Evolutionary conservation across 2,113 vertebrate species (phyloP).

Genomic region (Microtus montanus): DNA sequence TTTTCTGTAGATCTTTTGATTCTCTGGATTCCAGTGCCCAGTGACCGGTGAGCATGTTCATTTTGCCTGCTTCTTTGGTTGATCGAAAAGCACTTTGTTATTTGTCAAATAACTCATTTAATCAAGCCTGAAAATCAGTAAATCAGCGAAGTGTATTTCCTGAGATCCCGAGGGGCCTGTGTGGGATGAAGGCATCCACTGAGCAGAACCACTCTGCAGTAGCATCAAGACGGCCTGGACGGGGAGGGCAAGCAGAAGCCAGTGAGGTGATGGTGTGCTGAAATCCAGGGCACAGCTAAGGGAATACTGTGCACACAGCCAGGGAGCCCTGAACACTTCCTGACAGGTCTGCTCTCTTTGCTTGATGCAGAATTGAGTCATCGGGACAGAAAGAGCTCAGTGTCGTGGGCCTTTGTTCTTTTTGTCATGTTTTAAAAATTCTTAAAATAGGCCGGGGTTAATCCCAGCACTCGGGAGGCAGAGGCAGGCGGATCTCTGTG

Average conservation of each 20-base stretch:
- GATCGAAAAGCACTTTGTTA: background rate
- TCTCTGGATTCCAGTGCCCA: background rate
- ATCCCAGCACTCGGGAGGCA: too few species aligned
- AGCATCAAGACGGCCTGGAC: too few species aligned
- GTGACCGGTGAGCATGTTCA: too few species aligned
- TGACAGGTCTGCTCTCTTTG: background rate
- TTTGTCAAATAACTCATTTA: background rate
- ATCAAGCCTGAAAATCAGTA: background rate
- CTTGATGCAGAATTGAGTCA: background rate
- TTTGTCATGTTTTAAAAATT: background rate
- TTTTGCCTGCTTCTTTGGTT: background rate
- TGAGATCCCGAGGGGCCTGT: too few species aligned
- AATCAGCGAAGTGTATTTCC: background rate
- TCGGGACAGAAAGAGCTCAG: background rate
- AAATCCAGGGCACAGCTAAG: background rate
- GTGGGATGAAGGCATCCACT: background rate
- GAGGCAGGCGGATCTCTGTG: too few species aligned
- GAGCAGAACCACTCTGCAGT: background rate
- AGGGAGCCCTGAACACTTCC: background rate
- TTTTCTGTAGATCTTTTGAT: too few species aligned
- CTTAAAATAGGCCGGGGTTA: too few species aligned
- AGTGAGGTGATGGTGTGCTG: background rate
- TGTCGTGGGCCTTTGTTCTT: background rate
- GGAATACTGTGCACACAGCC: accelerated
- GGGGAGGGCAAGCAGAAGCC: too few species aligned